These are phyloP conservation scores for Gymnopithys bicolor DNA, from an alignment of 2,797 vertebrate genomes.

Conservation along the genomic window DNA sequence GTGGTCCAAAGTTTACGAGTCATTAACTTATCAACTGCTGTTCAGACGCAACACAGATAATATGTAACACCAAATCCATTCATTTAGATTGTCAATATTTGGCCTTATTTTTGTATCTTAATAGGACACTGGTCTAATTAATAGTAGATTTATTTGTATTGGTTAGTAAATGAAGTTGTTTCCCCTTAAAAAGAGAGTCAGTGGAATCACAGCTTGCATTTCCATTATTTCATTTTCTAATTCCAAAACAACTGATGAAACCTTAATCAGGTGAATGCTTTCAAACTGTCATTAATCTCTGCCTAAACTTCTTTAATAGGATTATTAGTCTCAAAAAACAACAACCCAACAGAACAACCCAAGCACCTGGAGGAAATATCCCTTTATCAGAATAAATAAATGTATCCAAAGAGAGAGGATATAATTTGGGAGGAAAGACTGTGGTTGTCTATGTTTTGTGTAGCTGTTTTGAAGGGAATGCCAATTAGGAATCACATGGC, in stretches of 20 bases:
- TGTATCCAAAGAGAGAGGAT: neutral
- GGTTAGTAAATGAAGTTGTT: constrained; percentile 17
- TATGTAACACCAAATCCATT: neutral
- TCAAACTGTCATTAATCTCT: constrained; percentile 75
- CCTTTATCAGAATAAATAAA: neutral
- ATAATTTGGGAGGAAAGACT: neutral
- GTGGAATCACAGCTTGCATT: neutral
- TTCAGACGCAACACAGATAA: neutral
- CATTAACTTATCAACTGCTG: neutral
- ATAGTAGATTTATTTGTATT: constrained; percentile 42
- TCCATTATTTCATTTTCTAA: constrained; percentile 74
- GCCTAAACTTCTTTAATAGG: constrained; percentile 54
- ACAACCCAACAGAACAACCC: neutral
- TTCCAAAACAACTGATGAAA: constrained; percentile 76
- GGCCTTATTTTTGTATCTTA: constrained; percentile 17
- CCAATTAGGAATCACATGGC: neutral
- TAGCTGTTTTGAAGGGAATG: neutral
- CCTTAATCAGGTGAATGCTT: constrained; percentile 67
- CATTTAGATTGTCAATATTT: neutral
- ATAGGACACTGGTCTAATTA: constrained; percentile 9
- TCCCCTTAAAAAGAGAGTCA: neutral
- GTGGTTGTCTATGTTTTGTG: neutral
- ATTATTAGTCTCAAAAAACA: constrained; percentile 35
- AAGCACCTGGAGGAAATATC: neutral
- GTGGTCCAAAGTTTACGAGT: neutral